Percentiles rank a stretch among this genome's conserved stretches.
These are phyloP conservation scores for Crax fasciolata DNA, from an alignment of 2,797 vertebrate genomes.

Conservation along the genomic window DNA sequence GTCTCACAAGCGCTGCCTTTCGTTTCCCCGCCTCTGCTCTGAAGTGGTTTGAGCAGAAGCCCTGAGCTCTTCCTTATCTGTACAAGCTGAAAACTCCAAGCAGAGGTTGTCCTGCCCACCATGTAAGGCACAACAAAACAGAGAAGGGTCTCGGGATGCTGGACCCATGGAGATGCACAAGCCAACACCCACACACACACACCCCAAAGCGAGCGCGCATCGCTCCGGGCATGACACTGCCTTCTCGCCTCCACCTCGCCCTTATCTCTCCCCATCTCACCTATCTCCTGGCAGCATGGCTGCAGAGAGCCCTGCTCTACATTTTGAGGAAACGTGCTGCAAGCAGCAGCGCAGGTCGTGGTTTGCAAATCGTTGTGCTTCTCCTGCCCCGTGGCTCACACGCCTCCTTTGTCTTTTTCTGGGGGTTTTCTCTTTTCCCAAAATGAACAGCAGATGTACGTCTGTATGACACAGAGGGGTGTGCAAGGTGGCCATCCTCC, in stretches of 20 bases:
- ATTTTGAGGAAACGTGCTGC: constrained; percentile 11
- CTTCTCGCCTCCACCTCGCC: not conserved
- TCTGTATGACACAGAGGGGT: too few relatives aligned
- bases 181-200: fast-evolving
- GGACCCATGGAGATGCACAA: not conserved
- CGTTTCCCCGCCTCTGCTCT: not conserved
- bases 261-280: constrained; percentile 49
- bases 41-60: not conserved
- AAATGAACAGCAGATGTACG: not conserved
- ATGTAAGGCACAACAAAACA: not conserved
- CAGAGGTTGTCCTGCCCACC: not conserved
- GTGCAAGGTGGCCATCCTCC: not conserved
- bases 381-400: not conserved
- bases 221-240: fast-evolving
- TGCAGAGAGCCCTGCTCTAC: constrained; percentile 26
- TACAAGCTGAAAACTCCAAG: not conserved
- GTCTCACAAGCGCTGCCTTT: not conserved
- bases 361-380: not conserved
- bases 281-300: not conserved
- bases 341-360: not conserved
- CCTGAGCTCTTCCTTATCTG: not conserved
- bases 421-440: not conserved
- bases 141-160: not conserved
- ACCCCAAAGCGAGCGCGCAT: not conserved
- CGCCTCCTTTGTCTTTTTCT: not conserved